Evolutionary conservation across 1,140 invertebrate genomes (phyloP), one percentile per base, ranked within the genome.

Genomic region (Holotrichia oblita): DNA sequence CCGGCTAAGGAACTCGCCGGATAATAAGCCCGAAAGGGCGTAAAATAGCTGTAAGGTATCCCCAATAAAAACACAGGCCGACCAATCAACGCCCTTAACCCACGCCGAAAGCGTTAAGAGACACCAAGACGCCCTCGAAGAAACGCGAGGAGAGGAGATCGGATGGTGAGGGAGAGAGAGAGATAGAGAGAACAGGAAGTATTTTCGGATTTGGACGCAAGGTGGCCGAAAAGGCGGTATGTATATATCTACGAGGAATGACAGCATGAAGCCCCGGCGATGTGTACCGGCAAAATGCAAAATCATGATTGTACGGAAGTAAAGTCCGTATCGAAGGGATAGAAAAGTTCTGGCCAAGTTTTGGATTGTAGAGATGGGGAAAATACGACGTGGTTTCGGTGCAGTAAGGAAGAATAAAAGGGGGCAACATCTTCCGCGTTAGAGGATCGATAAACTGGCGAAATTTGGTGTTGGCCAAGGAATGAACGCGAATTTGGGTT

Each of bases 371-470:
- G n/a, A 0, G 55, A 4, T 7, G n/a, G 14, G 55, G 20, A 20
- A 64, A 64, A 64, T 64, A 64, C 17, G 20, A 24, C 22, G 17
- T 12, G 7, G 3, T 48, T 10, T 48, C 44, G 17, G 17, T 22
- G 59, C 22, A 24, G n/a, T n/a, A 20, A 69, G 22, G 61, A 69
- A 69, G 24, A 69, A 22, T 17, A 34, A 27, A 22, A 69, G 61
- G 20, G 7, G 61, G 61, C 22, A 69, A 22, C 61, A 69, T 69
- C 61, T 69, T 69, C 22, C 61, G 17, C 22, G 20, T 17, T 69
- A 14, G 61, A 20, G 24, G 22, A 69, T 69, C 61, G 61, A 69
- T 69, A 69, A 69, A 69, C 22, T 20, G 61, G 61, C 61, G 22
- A 34, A 69, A 27, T 69, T 69, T 27, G 22, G 61, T 20, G 48